phyloP scores from a whole-genome alignment of 2,113 vertebrate species.

The Phylloscopus trochiloides region DNA sequence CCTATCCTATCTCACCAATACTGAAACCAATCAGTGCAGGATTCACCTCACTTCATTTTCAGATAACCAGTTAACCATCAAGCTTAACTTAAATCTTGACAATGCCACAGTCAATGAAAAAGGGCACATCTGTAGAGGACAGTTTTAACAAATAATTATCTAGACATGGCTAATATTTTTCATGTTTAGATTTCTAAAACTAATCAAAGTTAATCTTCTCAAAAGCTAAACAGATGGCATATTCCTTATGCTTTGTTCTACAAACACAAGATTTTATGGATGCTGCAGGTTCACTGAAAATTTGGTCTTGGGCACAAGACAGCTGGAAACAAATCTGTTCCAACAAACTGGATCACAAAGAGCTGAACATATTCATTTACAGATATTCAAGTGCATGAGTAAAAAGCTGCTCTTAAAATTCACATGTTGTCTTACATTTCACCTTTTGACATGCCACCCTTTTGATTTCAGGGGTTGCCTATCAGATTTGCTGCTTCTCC shows the following conservation, averaged over 20 bases:
- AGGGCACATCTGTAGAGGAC: background rate
- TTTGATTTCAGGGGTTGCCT: fast-evolving
- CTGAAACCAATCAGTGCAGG: background rate
- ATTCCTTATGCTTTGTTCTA: background rate
- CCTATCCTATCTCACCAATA: background rate
- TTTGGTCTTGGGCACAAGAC: background rate
- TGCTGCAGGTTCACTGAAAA: background rate
- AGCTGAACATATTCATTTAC: background rate
- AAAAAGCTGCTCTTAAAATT: background rate
- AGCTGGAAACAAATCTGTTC: background rate
- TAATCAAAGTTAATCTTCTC: background rate
- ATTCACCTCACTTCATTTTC: background rate
- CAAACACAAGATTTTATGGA: background rate
- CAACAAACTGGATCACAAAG: background rate
- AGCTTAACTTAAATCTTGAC: background rate
- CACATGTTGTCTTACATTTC: background rate
- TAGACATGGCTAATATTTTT: background rate
- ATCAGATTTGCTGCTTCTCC: background rate
- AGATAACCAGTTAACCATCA: background rate
- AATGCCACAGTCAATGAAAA: background rate
- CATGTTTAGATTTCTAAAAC: background rate
- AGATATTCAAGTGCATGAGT: background rate
- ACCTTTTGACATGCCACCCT: background rate
- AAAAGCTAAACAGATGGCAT: background rate
- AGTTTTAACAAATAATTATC: background rate